These are phyloP conservation scores for Cossypha polioptera DNA, from an alignment of 2,797 vertebrate genomes.

Conservation along the genomic window DNA sequence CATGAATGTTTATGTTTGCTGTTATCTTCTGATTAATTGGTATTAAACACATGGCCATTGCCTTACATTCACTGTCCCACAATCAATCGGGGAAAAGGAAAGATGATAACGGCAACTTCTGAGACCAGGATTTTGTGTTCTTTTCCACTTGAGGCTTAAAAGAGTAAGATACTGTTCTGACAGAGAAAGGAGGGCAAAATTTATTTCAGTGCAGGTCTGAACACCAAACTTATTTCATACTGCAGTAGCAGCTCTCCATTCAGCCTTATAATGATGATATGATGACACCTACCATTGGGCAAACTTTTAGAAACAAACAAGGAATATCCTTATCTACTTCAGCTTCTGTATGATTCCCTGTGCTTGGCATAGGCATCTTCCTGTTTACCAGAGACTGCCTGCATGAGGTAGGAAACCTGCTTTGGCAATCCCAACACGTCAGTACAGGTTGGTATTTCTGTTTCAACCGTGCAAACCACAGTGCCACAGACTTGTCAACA, in stretches of 20 bases:
- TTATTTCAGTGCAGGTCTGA: neutral
- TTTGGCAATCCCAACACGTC: neutral
- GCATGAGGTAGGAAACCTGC: neutral
- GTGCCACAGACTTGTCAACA: neutral
- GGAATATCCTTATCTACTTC: neutral
- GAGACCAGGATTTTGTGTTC: neutral
- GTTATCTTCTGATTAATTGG: neutral
- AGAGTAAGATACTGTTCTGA: neutral
- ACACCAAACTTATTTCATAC: rapidly evolving
- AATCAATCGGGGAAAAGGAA: neutral
- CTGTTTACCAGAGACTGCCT: neutral
- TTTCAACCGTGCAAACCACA: neutral
- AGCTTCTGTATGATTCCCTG: neutral
- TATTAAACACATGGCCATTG: neutral
- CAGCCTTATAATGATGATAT: neutral
- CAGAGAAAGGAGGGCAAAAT: neutral
- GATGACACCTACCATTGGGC: neutral
- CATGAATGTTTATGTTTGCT: neutral
- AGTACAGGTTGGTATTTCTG: neutral
- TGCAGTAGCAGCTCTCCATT: neutral
- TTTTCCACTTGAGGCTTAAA: neutral
- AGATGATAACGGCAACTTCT: neutral
- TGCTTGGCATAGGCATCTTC: neutral
- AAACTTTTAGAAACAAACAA: neutral
- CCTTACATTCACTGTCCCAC: neutral